Evolutionary conservation across 2,888 invertebrate species (phyloP), one percentile per base, ranked within the genome.

Genomic region (Aleiodes testaceus): DNA sequence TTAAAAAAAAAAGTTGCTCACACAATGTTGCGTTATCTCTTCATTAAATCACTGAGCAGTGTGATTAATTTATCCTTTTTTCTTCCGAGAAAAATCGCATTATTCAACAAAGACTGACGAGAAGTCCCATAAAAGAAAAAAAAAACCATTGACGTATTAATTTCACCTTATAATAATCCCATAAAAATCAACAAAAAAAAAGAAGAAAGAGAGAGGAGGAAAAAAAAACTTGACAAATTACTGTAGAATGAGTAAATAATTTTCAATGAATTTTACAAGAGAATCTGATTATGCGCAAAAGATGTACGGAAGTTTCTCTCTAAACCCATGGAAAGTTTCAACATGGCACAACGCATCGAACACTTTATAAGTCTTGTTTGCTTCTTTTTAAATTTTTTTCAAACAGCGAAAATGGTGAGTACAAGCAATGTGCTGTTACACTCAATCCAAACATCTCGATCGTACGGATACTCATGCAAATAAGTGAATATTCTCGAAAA

Each of bases 401-500:
- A 26, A 63, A 44, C 16, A 18, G 44, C 44, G 22, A 45, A 44
- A 12, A 22, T 12, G n/a, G 44, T 44, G 22, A 22, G 44, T 22
- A 63, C 45, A 20, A 45, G 63, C 44, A 20, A 44, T 63, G 59
- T 59, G 49, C 26, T 20, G 55, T 55, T 55, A 36, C 30, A 55
- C 14, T 30, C 55, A 14, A 14, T 69, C 65, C 71, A 67, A 64
- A 65, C 63, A 67, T 73, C 74, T 74, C 67, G 75, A 74, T 75
- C 74, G 72, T 66, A 70, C 71, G 69, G 71, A 75, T 74, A 75
- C 74, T 67, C 74, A 75, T 75, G 72, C 71, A 75, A 75, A 75
- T 75, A 64, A 61, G 70, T 36, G 66, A 70, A 22, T 49, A 55
- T 72, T 69, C 47, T 26, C 22, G 22, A 12, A 16, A 20, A 20